Base-by-base conservation (phyloP, 1,140 invertebrate species). In the Thaumatotibia leucotreta region DNA sequence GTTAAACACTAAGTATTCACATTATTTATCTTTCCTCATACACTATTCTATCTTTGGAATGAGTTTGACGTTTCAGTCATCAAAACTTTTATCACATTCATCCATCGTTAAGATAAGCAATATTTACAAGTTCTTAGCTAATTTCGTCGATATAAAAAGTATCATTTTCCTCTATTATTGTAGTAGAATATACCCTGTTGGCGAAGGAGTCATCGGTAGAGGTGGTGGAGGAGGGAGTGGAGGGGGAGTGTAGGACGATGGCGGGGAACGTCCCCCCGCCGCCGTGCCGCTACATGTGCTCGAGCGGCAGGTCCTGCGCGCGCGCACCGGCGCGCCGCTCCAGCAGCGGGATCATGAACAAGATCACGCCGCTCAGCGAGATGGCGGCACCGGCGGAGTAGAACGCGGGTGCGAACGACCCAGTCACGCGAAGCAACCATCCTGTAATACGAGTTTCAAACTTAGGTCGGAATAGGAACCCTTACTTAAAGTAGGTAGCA, bases 391-490 rank as follows among this genome's bases (percentile, higher is more conserved):
- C 98, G 6, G 96, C 95, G 35, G 97, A 91, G 65, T 94, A 94
- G 86, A 98, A 99, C 2, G 95, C 97, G 11, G 95, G 94, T 79
- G 96, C 91, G 85, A 98, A 98, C 4, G 96, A 96, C n/a, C 92
- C 67, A 5, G 94, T 91, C 0, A 89, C 83, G 79, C 98, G 97
- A 78, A 94, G 97, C 61, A 98, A 84, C 89, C 92, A 95, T 68
- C 97, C 97, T 98, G 84, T 72, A 84, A 84, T 82, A 24, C 5
- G 49, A 49, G 63, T 61, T 61, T 17, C 9, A 31, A n/a, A n/a
- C n/a, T n/a, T n/a, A n/a, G n/a, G n/a, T n/a, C n/a, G n/a, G n/a
- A n/a, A n/a, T n/a, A n/a, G n/a, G n/a, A n/a, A n/a, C n/a, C n/a
- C n/a, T n/a, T n/a, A n/a, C n/a, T n/a, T n/a, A n/a, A n/a, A n/a